phyloP scores from a whole-genome alignment of 2,113 vertebrate species.

The Notothenia coriiceps region DNA sequence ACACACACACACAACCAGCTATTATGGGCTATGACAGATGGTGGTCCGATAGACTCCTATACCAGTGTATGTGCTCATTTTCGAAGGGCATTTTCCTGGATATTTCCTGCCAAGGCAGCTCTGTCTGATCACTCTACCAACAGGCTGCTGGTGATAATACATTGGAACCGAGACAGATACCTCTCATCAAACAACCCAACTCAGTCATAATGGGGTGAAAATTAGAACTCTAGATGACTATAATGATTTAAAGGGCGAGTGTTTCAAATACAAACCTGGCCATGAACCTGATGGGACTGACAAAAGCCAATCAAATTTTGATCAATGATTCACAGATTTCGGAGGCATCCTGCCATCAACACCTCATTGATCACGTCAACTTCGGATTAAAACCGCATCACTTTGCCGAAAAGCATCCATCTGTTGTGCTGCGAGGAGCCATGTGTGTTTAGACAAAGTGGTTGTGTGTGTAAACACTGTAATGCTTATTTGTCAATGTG shows the following conservation, averaged over 20 bases:
- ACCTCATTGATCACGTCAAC: conserved; percentile 30
- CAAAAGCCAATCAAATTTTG: conserved; percentile 33
- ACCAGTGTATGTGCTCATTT: conserved; percentile 37
- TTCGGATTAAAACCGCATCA: conserved; percentile 46
- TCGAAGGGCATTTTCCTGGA: conserved; percentile 14
- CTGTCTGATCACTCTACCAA: conserved; percentile 53
- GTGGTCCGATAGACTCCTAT: conserved; percentile 52
- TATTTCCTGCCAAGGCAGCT: conserved; percentile 41
- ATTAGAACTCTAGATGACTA: conserved; percentile 47
- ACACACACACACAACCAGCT: conserved; percentile 10
- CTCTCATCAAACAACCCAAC: conserved; percentile 58
- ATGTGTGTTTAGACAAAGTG: conserved; percentile 51
- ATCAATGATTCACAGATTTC: conserved; percentile 36
- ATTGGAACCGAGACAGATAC: conserved; percentile 63
- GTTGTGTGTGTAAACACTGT: conserved; percentile 48
- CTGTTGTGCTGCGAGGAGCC: conserved; percentile 43
- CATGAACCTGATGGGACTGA: background rate
- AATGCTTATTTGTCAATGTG: conserved; percentile 47
- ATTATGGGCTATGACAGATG: conserved; percentile 57
- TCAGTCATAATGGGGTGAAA: conserved; percentile 50
- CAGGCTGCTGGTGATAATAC: conserved; percentile 66
- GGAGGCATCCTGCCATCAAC: conserved; percentile 21
- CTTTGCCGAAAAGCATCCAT: conserved; percentile 51
- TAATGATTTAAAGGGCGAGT: conserved; percentile 28
- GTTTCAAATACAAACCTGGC: conserved; percentile 23